These are phyloP conservation scores for Esox niger DNA, from an alignment of 2,113 vertebrate genomes.

Conservation along the genomic window DNA sequence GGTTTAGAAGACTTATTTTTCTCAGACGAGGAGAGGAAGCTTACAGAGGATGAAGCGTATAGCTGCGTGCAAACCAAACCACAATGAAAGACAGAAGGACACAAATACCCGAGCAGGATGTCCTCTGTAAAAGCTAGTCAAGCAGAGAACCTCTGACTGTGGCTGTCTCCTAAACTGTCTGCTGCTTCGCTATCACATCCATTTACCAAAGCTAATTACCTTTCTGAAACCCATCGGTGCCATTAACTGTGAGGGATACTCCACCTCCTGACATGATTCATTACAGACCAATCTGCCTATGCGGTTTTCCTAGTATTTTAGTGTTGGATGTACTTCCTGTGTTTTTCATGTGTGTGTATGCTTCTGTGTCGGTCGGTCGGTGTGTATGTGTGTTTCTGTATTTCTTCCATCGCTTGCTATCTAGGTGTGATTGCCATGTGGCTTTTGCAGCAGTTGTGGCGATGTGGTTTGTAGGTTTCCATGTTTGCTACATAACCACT, in stretches of 20 bases:
- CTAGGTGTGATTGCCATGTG: not conserved
- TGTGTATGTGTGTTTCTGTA: not conserved
- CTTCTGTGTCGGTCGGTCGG: not conserved
- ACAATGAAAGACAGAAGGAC: slow-evolving; percentile 37
- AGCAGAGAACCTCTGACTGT: slow-evolving; percentile 53
- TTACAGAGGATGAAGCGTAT: slow-evolving; percentile 29
- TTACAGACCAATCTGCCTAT: not conserved
- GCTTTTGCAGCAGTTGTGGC: not conserved
- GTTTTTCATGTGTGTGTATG: slow-evolving; percentile 12
- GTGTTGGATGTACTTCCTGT: not conserved
- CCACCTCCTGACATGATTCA: not conserved
- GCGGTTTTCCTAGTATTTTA: not conserved
- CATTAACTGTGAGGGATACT: slow-evolving; percentile 7
- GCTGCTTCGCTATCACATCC: slow-evolving; percentile 6
- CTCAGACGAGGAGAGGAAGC: slow-evolving; percentile 56
- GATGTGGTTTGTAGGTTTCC: not conserved
- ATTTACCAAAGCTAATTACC: slow-evolving; percentile 11
- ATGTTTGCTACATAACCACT: not conserved
- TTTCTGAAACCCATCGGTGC: not conserved
- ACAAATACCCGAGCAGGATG: slow-evolving; percentile 62
- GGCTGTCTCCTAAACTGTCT: not conserved
- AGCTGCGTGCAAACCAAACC: slow-evolving; percentile 18
- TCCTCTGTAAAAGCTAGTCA: slow-evolving; percentile 51
- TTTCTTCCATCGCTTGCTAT: not conserved
- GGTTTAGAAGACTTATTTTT: slow-evolving; percentile 3